These are phyloP conservation scores for Turnix velox DNA, from an alignment of 2,113 vertebrate genomes.

Conservation along the genomic window DNA sequence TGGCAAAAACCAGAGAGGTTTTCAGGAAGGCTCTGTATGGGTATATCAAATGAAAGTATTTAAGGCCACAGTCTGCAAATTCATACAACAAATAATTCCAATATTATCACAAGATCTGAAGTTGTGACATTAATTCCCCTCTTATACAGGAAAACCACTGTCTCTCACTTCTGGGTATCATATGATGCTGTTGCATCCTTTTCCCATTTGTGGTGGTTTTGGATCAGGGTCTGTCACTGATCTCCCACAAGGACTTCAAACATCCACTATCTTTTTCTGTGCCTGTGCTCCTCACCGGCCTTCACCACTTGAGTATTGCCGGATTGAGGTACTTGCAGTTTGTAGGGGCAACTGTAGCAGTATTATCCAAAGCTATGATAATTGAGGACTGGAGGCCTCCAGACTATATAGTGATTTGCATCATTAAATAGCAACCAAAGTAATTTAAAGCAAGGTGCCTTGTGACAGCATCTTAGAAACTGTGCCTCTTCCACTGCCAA, in stretches of 20 bases:
- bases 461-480: not conserved
- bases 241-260: not conserved
- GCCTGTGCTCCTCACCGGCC: not conserved
- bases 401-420: not conserved
- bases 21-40: not conserved
- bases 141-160: not conserved
- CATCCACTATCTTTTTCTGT: not conserved
- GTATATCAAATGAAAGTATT: not conserved
- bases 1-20: not conserved
- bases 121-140: not conserved
- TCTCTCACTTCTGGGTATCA: not conserved
- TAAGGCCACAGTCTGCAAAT: not conserved
- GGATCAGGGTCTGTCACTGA: not conserved
- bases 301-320: not conserved
- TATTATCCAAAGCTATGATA: not conserved
- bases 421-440: too few species aligned
- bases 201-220: not conserved
- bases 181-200: not conserved
- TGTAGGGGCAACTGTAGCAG: not conserved
- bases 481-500: not conserved
- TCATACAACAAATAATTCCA: not conserved
- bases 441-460: not conserved
- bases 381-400: not conserved
- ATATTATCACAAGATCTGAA: not conserved
- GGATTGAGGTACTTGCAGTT: not conserved